phyloP scores from a whole-genome alignment of 2,113 vertebrate genomes.

The Atlantisia rogersi region DNA sequence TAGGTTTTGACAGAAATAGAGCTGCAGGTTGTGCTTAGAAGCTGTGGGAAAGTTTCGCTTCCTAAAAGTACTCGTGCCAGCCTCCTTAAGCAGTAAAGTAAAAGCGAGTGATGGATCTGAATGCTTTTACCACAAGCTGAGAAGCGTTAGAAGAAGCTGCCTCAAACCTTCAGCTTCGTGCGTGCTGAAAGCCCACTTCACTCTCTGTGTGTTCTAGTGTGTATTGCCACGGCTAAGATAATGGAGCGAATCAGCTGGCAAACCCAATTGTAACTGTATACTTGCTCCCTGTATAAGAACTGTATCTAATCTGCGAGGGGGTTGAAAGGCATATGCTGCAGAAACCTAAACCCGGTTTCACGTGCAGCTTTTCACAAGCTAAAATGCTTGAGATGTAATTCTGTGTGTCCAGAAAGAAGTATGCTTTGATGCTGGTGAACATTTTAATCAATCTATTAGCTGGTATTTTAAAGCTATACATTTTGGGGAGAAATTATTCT shows the following conservation, averaged over 20 bases:
- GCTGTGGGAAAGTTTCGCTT: background rate
- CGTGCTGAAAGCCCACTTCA: background rate
- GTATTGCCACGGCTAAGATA: background rate
- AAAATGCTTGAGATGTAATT: background rate
- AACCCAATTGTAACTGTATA: background rate
- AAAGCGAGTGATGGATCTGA: background rate
- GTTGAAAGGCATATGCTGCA: background rate
- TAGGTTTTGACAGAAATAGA: background rate
- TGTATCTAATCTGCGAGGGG: fast-evolving
- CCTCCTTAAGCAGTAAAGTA: background rate
- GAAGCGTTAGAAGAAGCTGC: background rate
- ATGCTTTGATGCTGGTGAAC: background rate
- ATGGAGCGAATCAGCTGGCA: background rate
- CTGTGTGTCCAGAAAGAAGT: background rate
- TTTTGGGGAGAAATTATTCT: background rate
- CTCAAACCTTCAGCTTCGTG: background rate
- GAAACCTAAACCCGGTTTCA: background rate
- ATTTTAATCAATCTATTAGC: background rate
- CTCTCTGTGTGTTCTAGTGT: background rate
- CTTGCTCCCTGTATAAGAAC: background rate
- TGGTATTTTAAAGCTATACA: background rate
- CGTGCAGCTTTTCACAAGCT: background rate
- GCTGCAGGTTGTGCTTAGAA: background rate
- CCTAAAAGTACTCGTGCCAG: background rate
- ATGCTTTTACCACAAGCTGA: background rate